These are phyloP conservation scores for Silvanus unidentatus DNA, from an alignment of 2,888 invertebrate species.

Conservation along the genomic window DNA sequence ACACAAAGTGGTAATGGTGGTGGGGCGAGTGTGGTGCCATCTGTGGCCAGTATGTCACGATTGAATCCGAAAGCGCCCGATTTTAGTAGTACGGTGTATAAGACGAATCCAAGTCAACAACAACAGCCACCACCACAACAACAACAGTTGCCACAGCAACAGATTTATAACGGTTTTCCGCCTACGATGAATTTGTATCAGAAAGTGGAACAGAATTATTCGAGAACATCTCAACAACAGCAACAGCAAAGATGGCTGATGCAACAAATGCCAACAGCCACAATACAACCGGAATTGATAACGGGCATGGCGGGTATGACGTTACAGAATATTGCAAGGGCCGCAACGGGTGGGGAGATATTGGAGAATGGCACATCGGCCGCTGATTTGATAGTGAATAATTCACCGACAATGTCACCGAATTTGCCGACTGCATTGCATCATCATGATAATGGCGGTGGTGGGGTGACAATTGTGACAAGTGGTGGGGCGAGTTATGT, in stretches of 20 bases:
- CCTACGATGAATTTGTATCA: slow-evolving; percentile 26
- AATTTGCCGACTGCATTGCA: slow-evolving; percentile 28
- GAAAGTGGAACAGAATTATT: neutral
- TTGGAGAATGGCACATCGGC: slow-evolving; percentile 44
- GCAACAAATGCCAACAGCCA: slow-evolving; percentile 34
- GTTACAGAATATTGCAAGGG: slow-evolving; percentile 38
- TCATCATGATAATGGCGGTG: slow-evolving; percentile 11
- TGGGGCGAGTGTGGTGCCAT: too few relatives aligned
- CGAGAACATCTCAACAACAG: slow-evolving; percentile 6
- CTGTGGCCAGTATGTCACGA: slow-evolving; percentile 52
- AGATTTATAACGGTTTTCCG: slow-evolving; percentile 29
- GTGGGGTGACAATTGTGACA: neutral
- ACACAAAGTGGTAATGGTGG: too few relatives aligned
- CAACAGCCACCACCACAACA: too few relatives aligned
- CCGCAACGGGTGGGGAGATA: slow-evolving; percentile 34
- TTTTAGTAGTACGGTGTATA: slow-evolving; percentile 53
- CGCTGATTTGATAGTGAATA: slow-evolving; percentile 47
- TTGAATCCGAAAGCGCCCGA: slow-evolving; percentile 78
- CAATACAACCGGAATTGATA: slow-evolving; percentile 38
- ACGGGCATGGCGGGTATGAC: slow-evolving; percentile 44
- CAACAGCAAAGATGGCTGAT: slow-evolving; percentile 32
- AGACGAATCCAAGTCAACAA: slow-evolving; percentile 26
- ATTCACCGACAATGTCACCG: slow-evolving; percentile 48
- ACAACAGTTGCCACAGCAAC: neutral
- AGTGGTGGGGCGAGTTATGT: too few relatives aligned